Base-by-base conservation (phyloP, 1,140 invertebrate species). In the Ceratina calcarata region DNA sequence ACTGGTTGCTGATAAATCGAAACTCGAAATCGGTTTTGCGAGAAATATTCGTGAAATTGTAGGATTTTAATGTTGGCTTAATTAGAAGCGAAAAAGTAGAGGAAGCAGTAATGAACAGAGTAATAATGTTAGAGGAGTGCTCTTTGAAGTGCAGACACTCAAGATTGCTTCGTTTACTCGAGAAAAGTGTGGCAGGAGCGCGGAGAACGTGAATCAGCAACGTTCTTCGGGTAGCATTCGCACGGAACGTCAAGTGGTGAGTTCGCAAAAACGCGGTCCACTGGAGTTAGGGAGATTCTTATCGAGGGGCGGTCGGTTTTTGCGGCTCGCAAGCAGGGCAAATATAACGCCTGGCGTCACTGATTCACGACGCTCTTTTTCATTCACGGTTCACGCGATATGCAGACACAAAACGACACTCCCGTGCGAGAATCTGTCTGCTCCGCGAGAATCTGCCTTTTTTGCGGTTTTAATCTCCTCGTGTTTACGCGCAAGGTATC, bases 331-430 rank as follows among this genome's bases (percentile, higher is more conserved):
- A 13, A 49, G 12, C 67, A 10, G 57, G 45, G 57, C 67, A 71
- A 71, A 78, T 78, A 78, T 78, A 70, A 78, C 75, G 75, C 57
- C 67, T 51, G 75, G 57, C 67, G 75, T 78, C 67, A 70, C 67
- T 70, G 75, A 37, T 78, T 78, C 75, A 55, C 66, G 37, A 69
- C 49, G 57, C n/a, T 70, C 65, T 53, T 62, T 60, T 70, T 70
- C 57, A n/a, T 62, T 7, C 53, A 57, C 53, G 37, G 73, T 77
- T 70, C 60, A 24, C 67, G 37, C 49, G 24, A 78, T 51, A 61
- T 24, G 45, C 45, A 69, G 57, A 76, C 74, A 24, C 62, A 57
- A 66, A 75, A 75, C 62, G 72, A 57, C 72, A 15, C n/a, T 1
- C 49, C 27, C 18, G n/a, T 49, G 61, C 37, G 3, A 55, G 24